Percentiles rank a stretch among this genome's conserved stretches.
These are phyloP conservation scores for Euplagia quadripunctaria DNA, from an alignment of 2,888 invertebrate species.

Conservation along the genomic window DNA sequence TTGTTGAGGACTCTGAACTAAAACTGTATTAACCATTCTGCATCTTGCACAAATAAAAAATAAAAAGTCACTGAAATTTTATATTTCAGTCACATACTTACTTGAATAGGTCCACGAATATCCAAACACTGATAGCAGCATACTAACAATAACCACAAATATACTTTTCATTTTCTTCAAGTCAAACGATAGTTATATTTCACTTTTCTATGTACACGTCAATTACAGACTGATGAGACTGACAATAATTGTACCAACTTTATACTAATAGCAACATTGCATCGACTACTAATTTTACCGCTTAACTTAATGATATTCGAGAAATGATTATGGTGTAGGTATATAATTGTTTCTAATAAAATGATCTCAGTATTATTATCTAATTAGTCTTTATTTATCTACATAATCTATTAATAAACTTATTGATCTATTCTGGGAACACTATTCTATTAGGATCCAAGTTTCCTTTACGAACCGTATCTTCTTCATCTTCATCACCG, in stretches of 20 bases:
- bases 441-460: constrained; percentile 18
- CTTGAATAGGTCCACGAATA: constrained; percentile 33
- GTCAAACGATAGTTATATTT: not conserved
- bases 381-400: constrained; percentile 44
- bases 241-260: not conserved
- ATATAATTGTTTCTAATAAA: constrained; percentile 32
- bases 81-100: constrained; percentile 31
- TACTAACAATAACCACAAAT: constrained; percentile 14
- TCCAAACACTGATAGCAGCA: constrained; percentile 23
- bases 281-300: constrained; percentile 26
- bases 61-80: not conserved
- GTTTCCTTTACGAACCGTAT: not conserved
- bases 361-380: constrained; percentile 46
- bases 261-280: constrained; percentile 23
- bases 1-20: too few species aligned
- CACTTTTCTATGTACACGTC: constrained; percentile 5
- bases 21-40: too few species aligned
- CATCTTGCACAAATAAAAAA: not conserved
- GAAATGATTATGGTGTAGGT: constrained; percentile 15
- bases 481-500: constrained; percentile 14
- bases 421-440: constrained; percentile 10
- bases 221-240: constrained; percentile 24
- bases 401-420: not conserved
- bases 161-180: constrained; percentile 26
- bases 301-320: constrained; percentile 25